A percentile compares a stretch with the other conserved stretches of the same genome.
Conservation (phyloP, 2,888 invertebrate genomes). For the Belgica antarctica region DNA sequence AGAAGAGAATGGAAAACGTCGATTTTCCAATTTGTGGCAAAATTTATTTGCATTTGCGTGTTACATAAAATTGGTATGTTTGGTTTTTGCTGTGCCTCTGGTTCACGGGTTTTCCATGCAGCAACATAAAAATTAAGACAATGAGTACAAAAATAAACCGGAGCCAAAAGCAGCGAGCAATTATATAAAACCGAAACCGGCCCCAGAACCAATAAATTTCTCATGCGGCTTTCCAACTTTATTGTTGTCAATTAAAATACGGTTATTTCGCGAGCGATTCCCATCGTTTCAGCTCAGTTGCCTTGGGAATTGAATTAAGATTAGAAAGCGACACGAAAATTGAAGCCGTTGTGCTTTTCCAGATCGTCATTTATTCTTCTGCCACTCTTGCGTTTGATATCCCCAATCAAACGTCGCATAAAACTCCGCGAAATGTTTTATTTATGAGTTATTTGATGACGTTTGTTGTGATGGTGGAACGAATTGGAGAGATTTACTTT, state of each 20-base stretch:
- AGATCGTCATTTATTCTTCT: constrained; percentile 6
- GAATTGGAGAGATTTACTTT: background rate
- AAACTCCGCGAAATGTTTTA: constrained; percentile 9
- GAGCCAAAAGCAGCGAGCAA: constrained; percentile 23
- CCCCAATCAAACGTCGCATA: background rate
- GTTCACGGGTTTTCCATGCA: background rate
- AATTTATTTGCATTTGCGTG: constrained; percentile 42
- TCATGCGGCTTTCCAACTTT: constrained; percentile 22
- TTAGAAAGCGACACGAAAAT: background rate
- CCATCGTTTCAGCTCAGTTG: too few species aligned
- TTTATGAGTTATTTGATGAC: constrained; percentile 38
- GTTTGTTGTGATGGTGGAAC: constrained; percentile 7
- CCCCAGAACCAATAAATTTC: constrained; percentile 28
- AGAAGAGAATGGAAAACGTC: constrained; percentile 4
- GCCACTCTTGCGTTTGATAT: background rate
- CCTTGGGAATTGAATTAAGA: background rate
- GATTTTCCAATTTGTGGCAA: constrained; percentile 41
- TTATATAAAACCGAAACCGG: constrained; percentile 4
- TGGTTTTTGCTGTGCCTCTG: background rate
- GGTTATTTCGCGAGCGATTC: background rate
- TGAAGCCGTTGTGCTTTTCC: too few species aligned
- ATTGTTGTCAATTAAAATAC: constrained; percentile 41
- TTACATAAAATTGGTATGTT: constrained; percentile 35
- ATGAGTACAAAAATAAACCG: background rate
- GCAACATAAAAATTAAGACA: background rate